Percentiles rank a stretch among this genome's conserved stretches.
Conservation (phyloP, 2,888 invertebrate species). For the Scaptodrosophila latifasciaeformis region DNA sequence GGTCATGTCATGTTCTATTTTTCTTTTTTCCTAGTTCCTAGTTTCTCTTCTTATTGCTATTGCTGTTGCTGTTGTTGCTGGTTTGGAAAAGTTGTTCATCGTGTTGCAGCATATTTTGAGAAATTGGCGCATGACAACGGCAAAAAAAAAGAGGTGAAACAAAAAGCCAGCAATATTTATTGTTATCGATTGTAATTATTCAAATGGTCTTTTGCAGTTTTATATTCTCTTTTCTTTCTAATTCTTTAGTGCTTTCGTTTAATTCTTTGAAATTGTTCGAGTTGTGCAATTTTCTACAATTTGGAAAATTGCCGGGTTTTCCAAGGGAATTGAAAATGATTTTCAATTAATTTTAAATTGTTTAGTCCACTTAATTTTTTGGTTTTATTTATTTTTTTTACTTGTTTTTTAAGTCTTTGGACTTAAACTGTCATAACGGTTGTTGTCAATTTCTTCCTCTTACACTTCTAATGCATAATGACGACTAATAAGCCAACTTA, state of each 20-base stretch:
- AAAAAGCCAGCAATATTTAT: slow-evolving; percentile 16
- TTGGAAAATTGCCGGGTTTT: background rate
- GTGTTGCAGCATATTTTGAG: too few species aligned
- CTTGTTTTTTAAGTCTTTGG: background rate
- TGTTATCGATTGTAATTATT: slow-evolving; percentile 48
- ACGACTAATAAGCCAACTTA: slow-evolving; percentile 2
- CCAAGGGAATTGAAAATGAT: too few species aligned
- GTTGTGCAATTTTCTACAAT: slow-evolving; percentile 8
- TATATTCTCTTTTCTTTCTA: slow-evolving; percentile 18
- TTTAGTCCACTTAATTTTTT: too few species aligned
- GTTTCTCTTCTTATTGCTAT: too few species aligned
- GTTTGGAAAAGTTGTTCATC: too few species aligned
- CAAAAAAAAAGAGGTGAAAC: slow-evolving; percentile 1
- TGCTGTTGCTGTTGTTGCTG: too few species aligned
- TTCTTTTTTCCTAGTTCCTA: too few species aligned
- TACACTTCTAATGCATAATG: background rate
- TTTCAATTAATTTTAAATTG: too few species aligned
- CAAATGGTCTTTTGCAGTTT: slow-evolving; percentile 30
- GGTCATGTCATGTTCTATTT: too few species aligned
- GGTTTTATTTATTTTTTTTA: background rate
- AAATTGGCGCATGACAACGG: slow-evolving; percentile 13
- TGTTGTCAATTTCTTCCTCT: background rate
- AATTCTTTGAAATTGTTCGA: slow-evolving; percentile 8
- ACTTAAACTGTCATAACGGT: background rate
- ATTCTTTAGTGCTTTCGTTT: background rate